Evolutionary conservation across 2,797 vertebrate species (phyloP), one percentile per base, ranked within the genome.

Genomic region (Sebastes cheni): DNA sequence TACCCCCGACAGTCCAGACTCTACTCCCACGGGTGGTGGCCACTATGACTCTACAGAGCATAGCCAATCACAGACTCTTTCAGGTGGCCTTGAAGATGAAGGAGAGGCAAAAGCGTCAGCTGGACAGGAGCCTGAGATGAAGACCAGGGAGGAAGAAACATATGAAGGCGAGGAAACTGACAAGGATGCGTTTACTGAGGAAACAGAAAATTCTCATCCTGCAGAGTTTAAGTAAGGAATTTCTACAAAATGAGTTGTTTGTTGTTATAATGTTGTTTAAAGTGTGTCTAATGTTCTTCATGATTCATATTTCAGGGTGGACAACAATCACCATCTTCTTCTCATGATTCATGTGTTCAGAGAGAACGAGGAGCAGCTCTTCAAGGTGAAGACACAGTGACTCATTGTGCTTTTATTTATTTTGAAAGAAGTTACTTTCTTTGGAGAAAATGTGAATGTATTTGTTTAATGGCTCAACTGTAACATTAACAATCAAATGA

Each of bases 281-380:
- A 55, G 11, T 46, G 5, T 55, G 16, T 72, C 34, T 88, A 39
- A 91, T 81, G 10, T 64, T 70, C 6, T 5, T 87, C 1, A 69
- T 16, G 78, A 1, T 67, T 8, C 77, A 29, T 78, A 4, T 89
- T 93, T 34, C 95, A 99, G 98, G 89, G 99, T 99, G 34, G 99
- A 99, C 94, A 99, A 99, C 92, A 99, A 99, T 90, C 98, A 99
- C 73, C 87, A 99, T 34, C 96, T 99, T 64, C 96, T 99, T 29
- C 95, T 99, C 82, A 99, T 99, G 99, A 98, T 99, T 88, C 98
- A 99, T 0, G 99, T 99, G 5, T 99, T 99, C 77, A 95, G 97
- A 90, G 99, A 99, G 91, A 99, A 99, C 0, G 99, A 99, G 87
- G 99, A 99, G 61, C 98, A 99, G 89, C 94, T 99, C n/a, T 97